A percentile compares a stretch with the other conserved stretches of the same genome.
Evolutionary conservation across 2,797 vertebrate species (phyloP).

Genomic region (Crotalus adamanteus): DNA sequence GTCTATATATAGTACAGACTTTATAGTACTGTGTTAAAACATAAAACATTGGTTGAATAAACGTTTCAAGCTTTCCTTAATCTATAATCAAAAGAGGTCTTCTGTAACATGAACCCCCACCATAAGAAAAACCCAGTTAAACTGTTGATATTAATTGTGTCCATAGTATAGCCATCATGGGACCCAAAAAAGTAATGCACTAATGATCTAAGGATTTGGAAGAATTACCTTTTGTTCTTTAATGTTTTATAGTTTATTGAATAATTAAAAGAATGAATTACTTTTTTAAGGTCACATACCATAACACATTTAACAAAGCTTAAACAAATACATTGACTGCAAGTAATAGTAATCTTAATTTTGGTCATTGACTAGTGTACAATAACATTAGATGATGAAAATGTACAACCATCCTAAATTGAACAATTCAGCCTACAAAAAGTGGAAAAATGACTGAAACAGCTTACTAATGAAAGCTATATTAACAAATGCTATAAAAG

Average conservation of each 20-base stretch:
- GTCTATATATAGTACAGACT: too few species aligned
- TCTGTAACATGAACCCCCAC: background rate
- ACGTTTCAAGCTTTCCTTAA: background rate
- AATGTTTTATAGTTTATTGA: background rate
- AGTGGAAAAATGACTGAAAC: background rate
- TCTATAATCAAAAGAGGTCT: background rate
- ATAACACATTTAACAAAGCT: background rate
- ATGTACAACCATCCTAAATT: background rate
- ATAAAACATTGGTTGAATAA: background rate
- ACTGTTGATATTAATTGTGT: background rate
- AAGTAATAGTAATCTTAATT: background rate
- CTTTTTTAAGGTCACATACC: background rate
- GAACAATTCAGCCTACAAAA: background rate
- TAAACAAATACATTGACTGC: background rate
- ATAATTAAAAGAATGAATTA: background rate
- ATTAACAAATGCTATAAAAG: background rate
- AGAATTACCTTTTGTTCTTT: background rate
- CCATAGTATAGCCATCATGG: background rate
- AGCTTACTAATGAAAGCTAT: background rate
- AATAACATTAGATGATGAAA: background rate
- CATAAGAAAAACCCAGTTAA: background rate
- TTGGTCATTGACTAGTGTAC: background rate
- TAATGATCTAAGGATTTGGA: background rate
- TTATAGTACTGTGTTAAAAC: background rate
- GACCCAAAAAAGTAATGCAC: background rate